Percentiles rank a stretch among this genome's conserved stretches.
These are phyloP conservation scores for Iguana delicatissima DNA, from an alignment of 2,797 vertebrate species.

Conservation along the genomic window DNA sequence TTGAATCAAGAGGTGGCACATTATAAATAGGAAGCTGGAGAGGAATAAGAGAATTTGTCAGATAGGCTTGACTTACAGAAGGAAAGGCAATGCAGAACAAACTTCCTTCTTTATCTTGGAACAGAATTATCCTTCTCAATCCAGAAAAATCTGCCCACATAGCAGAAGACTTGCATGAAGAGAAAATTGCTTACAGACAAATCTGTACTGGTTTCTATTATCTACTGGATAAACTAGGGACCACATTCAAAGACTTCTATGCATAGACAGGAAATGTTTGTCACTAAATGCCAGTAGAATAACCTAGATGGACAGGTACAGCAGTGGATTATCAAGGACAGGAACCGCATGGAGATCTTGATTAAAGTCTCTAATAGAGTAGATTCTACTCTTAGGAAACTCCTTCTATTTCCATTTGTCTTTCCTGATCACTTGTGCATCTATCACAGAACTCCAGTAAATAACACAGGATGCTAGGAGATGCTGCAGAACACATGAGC, in stretches of 20 bases:
- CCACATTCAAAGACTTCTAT: background rate
- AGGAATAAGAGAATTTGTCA: slow-evolving; percentile 2
- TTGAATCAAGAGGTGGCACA: slow-evolving; percentile 71
- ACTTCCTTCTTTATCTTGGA: background rate
- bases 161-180: background rate
- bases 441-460: too few species aligned
- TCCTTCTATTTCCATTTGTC: too few species aligned
- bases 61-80: background rate
- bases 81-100: fast-evolving
- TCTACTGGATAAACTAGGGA: background rate
- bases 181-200: background rate
- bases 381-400: too few species aligned
- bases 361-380: too few species aligned
- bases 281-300: background rate
- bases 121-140: background rate
- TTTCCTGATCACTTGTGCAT: too few species aligned
- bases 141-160: background rate
- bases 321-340: background rate
- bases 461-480: too few species aligned
- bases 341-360: too few species aligned
- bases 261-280: background rate
- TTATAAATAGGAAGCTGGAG: slow-evolving; percentile 89
- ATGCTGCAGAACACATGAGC: too few species aligned
- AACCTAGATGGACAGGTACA: too few species aligned
- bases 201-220: too few species aligned